A percentile compares a stretch with the other conserved stretches of the same genome.
Conservation (phyloP, 2,113 vertebrate species). For the Tonatia bakeri region DNA sequence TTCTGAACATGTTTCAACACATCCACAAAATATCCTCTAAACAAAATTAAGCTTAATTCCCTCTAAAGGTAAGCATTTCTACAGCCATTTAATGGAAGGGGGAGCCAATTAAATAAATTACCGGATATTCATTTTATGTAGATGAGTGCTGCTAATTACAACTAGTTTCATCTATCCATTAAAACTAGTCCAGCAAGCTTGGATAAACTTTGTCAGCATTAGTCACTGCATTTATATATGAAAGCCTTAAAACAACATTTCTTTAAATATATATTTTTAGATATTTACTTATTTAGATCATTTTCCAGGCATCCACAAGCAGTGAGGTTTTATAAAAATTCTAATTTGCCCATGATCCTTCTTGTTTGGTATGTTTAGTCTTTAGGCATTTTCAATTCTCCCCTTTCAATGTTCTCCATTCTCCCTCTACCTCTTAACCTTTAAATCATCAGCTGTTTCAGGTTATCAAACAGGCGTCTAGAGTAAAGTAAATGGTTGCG, state of each 20-base stretch:
- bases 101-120: conserved; percentile 67
- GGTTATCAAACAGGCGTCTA: neutral
- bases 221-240: neutral
- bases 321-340: neutral
- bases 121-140: conserved; percentile 63
- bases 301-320: neutral
- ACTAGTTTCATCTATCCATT: conserved; percentile 66
- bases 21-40: conserved; percentile 54
- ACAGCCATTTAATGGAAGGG: conserved; percentile 51
- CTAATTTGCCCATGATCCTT: neutral
- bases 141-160: conserved; percentile 65
- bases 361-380: neutral
- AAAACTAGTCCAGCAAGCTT: conserved; percentile 56
- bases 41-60: conserved; percentile 73
- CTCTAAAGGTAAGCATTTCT: conserved; percentile 55
- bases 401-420: neutral
- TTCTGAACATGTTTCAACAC: conserved; percentile 41
- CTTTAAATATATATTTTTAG: conserved; percentile 35
- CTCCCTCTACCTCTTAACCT: neutral
- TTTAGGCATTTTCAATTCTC: neutral
- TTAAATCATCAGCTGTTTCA: neutral
- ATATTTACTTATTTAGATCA: conserved; percentile 19
- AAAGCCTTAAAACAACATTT: conserved; percentile 30
- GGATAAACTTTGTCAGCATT: conserved; percentile 54
- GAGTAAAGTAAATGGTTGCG: neutral